Conservation (phyloP, 2,113 vertebrate species). For the Sisor rabdophorus region DNA sequence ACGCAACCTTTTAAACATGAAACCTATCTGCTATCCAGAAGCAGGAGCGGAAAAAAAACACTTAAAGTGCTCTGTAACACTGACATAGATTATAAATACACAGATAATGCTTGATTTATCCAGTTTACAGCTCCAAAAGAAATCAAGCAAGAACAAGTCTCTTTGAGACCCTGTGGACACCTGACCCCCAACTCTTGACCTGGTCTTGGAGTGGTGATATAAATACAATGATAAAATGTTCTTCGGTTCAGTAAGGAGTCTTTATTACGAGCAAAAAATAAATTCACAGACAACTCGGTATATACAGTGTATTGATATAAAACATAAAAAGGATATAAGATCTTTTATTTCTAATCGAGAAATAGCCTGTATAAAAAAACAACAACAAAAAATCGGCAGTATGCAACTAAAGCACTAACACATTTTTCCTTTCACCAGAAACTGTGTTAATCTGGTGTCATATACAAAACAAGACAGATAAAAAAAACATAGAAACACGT, state of each 20-base stretch:
- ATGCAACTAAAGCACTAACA: neutral
- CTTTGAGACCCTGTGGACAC: neutral
- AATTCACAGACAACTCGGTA: slow-evolving; percentile 33
- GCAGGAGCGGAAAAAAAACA: neutral
- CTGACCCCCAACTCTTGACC: slow-evolving; percentile 10
- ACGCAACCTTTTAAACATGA: neutral
- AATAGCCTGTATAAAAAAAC: slow-evolving; percentile 38
- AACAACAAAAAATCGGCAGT: neutral
- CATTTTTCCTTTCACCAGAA: slow-evolving; percentile 44
- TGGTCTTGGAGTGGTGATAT: neutral
- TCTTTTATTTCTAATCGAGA: slow-evolving; percentile 69
- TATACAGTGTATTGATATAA: slow-evolving; percentile 47
- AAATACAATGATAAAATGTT: neutral
- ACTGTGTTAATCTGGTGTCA: slow-evolving; percentile 49
- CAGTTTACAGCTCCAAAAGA: slow-evolving; percentile 1
- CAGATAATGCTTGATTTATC: neutral
- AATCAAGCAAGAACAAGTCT: neutral
- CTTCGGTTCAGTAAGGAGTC: neutral
- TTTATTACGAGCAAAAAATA: slow-evolving; percentile 32
- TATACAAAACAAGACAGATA: slow-evolving; percentile 49
- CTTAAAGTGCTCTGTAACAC: neutral
- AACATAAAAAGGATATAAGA: slow-evolving; percentile 50
- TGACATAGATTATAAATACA: neutral
- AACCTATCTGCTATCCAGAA: neutral
- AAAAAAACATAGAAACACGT: slow-evolving; percentile 54